Conservation (phyloP, 2,797 vertebrate genomes). For the Takifugu ocellatus region DNA sequence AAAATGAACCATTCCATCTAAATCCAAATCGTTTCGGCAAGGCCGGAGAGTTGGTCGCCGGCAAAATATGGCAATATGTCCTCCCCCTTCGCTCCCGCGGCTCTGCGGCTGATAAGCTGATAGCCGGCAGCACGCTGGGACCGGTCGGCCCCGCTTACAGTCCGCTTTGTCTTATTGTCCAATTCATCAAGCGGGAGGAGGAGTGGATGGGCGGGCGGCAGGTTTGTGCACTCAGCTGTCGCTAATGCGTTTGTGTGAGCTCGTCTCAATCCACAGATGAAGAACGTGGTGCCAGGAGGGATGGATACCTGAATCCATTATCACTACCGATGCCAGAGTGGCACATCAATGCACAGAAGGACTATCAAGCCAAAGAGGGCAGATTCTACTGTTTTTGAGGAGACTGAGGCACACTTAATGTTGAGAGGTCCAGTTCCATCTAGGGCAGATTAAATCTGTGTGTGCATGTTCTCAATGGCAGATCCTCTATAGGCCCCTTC, state of each 20-base stretch:
- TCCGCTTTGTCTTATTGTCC: slow-evolving; percentile 51
- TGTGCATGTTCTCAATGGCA: not conserved
- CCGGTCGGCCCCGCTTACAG: slow-evolving; percentile 58
- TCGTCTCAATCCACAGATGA: slow-evolving; percentile 17
- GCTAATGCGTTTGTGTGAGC: slow-evolving; percentile 13
- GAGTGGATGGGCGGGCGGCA: slow-evolving; percentile 28
- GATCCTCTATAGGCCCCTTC: not conserved
- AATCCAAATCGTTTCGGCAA: slow-evolving; percentile 59
- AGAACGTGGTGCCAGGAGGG: not conserved
- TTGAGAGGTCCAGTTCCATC: slow-evolving; percentile 11
- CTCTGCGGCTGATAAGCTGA: slow-evolving; percentile 50
- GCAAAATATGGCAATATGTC: slow-evolving; percentile 47
- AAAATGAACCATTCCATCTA: slow-evolving; percentile 60
- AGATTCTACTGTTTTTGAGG: slow-evolving; percentile 1
- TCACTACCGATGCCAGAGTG: not conserved
- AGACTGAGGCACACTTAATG: slow-evolving; percentile 13
- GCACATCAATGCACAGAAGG: not conserved
- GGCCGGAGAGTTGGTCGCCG: slow-evolving; percentile 27
- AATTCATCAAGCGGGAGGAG: slow-evolving; percentile 41
- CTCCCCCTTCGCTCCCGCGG: slow-evolving; percentile 31
- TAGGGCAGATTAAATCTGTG: slow-evolving; percentile 6
- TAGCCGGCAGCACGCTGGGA: slow-evolving; percentile 41
- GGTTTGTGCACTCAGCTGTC: slow-evolving; percentile 13
- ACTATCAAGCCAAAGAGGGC: slow-evolving; percentile 1
- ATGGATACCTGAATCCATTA: too few relatives aligned